Evolutionary conservation across 2,797 vertebrate species (phyloP), one percentile per base, ranked within the genome.

Genomic region (Coregonus sp.): DNA sequence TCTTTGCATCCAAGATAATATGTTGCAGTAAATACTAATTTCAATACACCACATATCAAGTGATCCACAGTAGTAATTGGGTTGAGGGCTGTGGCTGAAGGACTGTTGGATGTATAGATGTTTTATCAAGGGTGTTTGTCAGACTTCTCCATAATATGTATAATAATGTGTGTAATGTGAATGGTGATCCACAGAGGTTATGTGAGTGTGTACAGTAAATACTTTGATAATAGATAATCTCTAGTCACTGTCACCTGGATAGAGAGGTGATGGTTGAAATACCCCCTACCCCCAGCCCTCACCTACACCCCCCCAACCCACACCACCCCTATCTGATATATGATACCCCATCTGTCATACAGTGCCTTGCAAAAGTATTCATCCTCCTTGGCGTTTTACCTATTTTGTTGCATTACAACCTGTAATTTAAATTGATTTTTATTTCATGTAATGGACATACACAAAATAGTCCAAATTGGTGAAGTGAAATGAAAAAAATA

Each of bases 331-430:
- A 25, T 25, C 25, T 25, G 25, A 25, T 25, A 25, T 25, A 25
- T 97, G 96, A 97, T 97, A 96, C 96, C 96, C 96, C 96, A 98
- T 98, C 96, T 97, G 97, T 97, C 95, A 96, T 96, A 25, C 25
- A 25, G 25, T 25, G 25, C 25, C 25, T 25, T 25, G 25, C 25
- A 25, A 25, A 25, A 25, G 25, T 25, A 25, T 25, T 25, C 25
- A 25, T 25, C 25, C 25, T 25, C 25, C 25, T 25, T 25, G 25
- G 25, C 25, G 25, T 25, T 25, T 25, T 25, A 25, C 25, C 25
- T 25, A 25, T 25, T 25, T 25, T 25, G 25, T 25, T 25, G 25
- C 25, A 25, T 25, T 25, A 25, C 25, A 25, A 25, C 25, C 25
- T 25, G 25, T 25, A 25, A 25, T 25, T 25, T 25, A 25, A 25